These are phyloP conservation scores for Philonicus albiceps DNA, from an alignment of 2,888 invertebrate species.

Conservation along the genomic window DNA sequence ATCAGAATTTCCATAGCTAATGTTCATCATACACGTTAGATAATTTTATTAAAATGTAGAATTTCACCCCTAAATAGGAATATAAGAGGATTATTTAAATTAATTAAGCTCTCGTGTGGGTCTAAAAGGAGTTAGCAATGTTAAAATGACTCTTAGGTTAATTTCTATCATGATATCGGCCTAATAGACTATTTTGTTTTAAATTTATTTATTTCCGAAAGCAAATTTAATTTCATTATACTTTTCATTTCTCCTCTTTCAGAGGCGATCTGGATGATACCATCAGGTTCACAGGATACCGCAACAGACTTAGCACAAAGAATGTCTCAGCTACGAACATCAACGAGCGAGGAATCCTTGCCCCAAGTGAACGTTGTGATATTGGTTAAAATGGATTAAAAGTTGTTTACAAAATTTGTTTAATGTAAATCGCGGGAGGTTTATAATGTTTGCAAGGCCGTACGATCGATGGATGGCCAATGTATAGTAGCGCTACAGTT, in stretches of 20 bases:
- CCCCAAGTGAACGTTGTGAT: slow-evolving; percentile 64
- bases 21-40: too few relatives aligned
- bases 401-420: slow-evolving; percentile 17
- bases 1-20: too few relatives aligned
- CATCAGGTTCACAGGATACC: slow-evolving; percentile 58
- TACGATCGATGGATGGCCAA: background rate
- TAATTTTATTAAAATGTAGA: too few relatives aligned
- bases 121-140: too few relatives aligned
- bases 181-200: too few relatives aligned
- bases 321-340: slow-evolving; percentile 60
- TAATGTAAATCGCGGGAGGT: background rate
- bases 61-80: too few relatives aligned
- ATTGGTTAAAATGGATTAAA: slow-evolving; percentile 62
- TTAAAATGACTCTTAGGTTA: too few relatives aligned
- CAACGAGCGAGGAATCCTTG: slow-evolving; percentile 57
- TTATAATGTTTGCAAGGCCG: background rate
- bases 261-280: slow-evolving; percentile 65
- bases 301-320: slow-evolving; percentile 60
- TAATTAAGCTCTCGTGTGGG: too few relatives aligned
- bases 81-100: too few relatives aligned
- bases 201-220: too few relatives aligned
- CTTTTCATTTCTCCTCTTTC: slow-evolving; percentile 55
- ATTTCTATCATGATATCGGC: too few relatives aligned
- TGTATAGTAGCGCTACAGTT: slow-evolving; percentile 14
- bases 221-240: too few relatives aligned